These are phyloP conservation scores for Tursiops truncatus DNA, from an alignment of 2,113 vertebrate genomes.

Conservation along the genomic window DNA sequence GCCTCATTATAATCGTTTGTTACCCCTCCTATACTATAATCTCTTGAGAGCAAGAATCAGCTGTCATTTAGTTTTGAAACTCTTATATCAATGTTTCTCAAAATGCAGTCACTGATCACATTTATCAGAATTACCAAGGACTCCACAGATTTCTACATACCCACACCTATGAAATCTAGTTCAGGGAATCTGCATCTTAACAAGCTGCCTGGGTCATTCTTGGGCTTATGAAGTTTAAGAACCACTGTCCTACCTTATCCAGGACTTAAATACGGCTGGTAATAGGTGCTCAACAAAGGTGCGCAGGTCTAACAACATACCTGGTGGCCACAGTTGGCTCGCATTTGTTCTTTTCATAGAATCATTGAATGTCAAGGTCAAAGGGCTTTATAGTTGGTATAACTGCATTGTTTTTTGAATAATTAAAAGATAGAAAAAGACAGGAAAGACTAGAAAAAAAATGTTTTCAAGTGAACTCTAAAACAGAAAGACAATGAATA, in stretches of 20 bases:
- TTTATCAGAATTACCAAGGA: constrained; percentile 1
- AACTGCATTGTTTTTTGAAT: constrained; percentile 7
- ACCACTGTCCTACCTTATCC: not conserved
- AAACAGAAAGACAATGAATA: not conserved
- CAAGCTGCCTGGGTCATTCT: not conserved
- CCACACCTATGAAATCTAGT: not conserved
- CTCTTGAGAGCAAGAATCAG: not conserved
- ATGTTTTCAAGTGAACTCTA: not conserved
- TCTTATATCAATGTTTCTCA: not conserved
- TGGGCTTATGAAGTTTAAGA: not conserved
- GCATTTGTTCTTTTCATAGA: not conserved
- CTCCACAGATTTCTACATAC: not conserved
- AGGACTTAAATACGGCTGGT: not conserved
- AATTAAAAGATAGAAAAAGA: constrained; percentile 14
- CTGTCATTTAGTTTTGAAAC: constrained; percentile 9
- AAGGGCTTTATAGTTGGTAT: not conserved
- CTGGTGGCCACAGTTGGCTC: not conserved
- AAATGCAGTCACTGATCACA: not conserved
- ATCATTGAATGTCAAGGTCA: constrained; percentile 10
- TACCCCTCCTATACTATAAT: not conserved
- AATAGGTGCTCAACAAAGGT: not conserved
- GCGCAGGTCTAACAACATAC: not conserved
- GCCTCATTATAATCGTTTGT: not conserved
- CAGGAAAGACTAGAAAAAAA: not conserved
- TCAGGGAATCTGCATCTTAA: not conserved